phyloP scores from a whole-genome alignment of 2,797 vertebrate genomes.

The Sebastes oblongus region DNA sequence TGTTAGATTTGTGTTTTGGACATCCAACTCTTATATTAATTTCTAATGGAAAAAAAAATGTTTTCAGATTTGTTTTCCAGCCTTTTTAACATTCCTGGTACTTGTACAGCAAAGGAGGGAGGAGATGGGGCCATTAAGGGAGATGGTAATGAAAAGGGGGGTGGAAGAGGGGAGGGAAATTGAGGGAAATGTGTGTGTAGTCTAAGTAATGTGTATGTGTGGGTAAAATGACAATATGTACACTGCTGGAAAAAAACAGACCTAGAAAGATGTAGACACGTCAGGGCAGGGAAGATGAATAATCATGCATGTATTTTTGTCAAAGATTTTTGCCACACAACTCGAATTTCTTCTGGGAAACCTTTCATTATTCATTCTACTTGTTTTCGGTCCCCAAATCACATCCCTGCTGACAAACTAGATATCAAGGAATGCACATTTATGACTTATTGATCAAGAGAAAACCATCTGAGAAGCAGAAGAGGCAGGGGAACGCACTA shows the following conservation, averaged over 20 bases:
- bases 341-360: not conserved
- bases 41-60: not conserved
- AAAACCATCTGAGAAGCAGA: conserved; percentile 18
- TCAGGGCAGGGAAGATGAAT: not conserved
- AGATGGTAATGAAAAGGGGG: not conserved
- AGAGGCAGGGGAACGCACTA: not conserved
- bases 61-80: not conserved
- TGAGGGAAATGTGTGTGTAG: not conserved
- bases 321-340: not conserved
- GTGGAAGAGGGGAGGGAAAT: not conserved
- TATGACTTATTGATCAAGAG: conserved; percentile 26
- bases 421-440: not conserved
- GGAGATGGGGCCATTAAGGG: not conserved
- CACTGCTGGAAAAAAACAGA: not conserved
- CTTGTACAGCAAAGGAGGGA: not conserved
- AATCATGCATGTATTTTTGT: not conserved
- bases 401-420: not conserved
- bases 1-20: not conserved
- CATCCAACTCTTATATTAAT: not conserved
- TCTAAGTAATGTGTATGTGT: not conserved
- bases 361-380: not conserved
- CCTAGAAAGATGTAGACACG: not conserved
- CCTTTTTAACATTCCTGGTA: not conserved
- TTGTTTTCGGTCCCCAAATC: not conserved
- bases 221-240: not conserved